phyloP scores from a whole-genome alignment of 2,113 vertebrate genomes.

The Caranx melampygus region DNA sequence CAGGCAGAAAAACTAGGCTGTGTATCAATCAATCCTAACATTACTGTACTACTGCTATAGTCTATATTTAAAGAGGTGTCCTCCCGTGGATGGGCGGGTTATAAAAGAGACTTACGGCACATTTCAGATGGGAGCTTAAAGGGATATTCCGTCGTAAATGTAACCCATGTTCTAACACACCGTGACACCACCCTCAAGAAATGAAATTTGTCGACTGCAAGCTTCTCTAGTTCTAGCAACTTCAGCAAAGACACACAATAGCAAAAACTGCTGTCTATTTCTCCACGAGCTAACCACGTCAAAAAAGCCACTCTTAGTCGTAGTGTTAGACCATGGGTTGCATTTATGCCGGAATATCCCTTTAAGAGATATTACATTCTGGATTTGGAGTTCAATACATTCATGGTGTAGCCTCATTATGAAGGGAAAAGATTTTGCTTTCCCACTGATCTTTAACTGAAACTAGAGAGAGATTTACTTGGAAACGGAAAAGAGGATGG shows the following conservation, averaged over 20 bases:
- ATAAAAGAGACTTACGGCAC: not conserved
- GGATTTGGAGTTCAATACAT: conserved; percentile 3
- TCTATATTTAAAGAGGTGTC: conserved; percentile 27
- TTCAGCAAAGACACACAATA: no score
- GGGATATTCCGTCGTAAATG: no score
- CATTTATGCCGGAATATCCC: no score
- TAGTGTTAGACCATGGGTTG: no score
- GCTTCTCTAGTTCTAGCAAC: no score
- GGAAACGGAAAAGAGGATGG: not conserved
- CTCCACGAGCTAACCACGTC: no score
- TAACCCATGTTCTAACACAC: no score
- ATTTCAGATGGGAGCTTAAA: not conserved
- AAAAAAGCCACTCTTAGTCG: no score
- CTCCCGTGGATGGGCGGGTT: not conserved
- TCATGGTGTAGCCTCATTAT: not conserved
- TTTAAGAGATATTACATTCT: not conserved
- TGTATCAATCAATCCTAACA: conserved; percentile 61
- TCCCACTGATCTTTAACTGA: not conserved
- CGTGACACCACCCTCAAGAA: no score
- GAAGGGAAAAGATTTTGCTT: not conserved
- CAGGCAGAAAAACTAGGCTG: conserved; percentile 60
- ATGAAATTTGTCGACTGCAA: no score
- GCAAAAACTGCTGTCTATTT: no score
- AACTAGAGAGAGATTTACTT: not conserved
- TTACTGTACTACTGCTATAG: conserved; percentile 44